These are phyloP conservation scores for Osmerus mordax DNA, from an alignment of 2,113 vertebrate genomes.

Conservation along the genomic window DNA sequence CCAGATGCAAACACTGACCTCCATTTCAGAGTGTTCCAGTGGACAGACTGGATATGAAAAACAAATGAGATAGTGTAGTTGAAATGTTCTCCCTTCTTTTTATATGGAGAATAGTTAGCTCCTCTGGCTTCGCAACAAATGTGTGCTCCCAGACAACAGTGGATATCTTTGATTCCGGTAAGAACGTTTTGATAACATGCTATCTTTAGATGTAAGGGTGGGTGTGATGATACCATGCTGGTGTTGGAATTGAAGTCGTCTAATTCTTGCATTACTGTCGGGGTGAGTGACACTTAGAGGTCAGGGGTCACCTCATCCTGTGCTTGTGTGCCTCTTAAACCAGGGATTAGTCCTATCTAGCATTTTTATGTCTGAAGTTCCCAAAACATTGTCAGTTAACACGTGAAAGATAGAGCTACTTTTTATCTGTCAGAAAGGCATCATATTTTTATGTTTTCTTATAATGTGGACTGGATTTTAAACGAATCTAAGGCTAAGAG, in stretches of 20 bases:
- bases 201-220: too few species aligned
- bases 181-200: too few species aligned
- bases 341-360: constrained; percentile 23
- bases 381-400: background rate
- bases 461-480: background rate
- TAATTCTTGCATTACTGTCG: constrained; percentile 37
- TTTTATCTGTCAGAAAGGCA: background rate
- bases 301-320: constrained; percentile 58
- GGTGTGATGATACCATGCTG: too few species aligned
- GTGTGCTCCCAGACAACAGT: too few species aligned
- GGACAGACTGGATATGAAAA: background rate
- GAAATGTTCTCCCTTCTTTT: too few species aligned
- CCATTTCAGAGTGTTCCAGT: constrained; percentile 18
- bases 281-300: constrained; percentile 48
- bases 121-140: too few species aligned
- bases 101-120: too few species aligned
- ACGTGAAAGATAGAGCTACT: background rate
- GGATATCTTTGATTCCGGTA: too few species aligned
- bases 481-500: background rate
- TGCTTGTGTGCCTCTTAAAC: constrained; percentile 17
- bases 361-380: background rate
- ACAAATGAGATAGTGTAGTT: too few species aligned
- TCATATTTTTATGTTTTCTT: background rate
- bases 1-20: constrained; percentile 56
- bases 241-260: background rate